Evolutionary conservation across 2,113 vertebrate species (phyloP).

Genomic region (Siphamia tubifer): DNA sequence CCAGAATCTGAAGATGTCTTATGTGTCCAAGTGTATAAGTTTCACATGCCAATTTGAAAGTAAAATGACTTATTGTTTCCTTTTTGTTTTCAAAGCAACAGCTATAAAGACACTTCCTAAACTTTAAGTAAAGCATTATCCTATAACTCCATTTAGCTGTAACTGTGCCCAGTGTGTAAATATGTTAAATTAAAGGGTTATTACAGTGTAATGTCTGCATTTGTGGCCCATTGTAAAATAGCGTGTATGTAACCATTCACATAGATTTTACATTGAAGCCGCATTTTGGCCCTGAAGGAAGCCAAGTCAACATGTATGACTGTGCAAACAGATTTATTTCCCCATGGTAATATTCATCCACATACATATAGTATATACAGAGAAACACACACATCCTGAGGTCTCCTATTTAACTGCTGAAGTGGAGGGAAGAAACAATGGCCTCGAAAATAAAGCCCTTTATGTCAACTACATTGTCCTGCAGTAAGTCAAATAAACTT

Average conservation of each 20-base stretch:
- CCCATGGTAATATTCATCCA: not conserved
- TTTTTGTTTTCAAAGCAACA: slow-evolving; percentile 13
- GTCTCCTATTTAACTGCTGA: not conserved
- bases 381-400: not conserved
- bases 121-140: slow-evolving; percentile 28
- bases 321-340: not conserved
- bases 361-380: not conserved
- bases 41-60: not conserved
- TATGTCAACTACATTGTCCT: slow-evolving; percentile 45
- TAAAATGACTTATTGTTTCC: not conserved
- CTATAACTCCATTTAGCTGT: not conserved
- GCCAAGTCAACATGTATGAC: not conserved
- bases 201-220: not conserved
- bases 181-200: not conserved
- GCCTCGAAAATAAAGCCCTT: slow-evolving; percentile 37
- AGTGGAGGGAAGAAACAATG: slow-evolving; percentile 33
- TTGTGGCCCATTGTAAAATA: not conserved
- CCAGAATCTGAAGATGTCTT: not conserved
- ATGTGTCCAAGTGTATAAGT: not conserved
- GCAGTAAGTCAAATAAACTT: slow-evolving; percentile 50
- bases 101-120: not conserved
- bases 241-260: not conserved
- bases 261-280: no score
- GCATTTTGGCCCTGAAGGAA: no score
- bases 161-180: no score